Conservation (phyloP, 1,140 invertebrate species). For the Atta texana region DNA sequence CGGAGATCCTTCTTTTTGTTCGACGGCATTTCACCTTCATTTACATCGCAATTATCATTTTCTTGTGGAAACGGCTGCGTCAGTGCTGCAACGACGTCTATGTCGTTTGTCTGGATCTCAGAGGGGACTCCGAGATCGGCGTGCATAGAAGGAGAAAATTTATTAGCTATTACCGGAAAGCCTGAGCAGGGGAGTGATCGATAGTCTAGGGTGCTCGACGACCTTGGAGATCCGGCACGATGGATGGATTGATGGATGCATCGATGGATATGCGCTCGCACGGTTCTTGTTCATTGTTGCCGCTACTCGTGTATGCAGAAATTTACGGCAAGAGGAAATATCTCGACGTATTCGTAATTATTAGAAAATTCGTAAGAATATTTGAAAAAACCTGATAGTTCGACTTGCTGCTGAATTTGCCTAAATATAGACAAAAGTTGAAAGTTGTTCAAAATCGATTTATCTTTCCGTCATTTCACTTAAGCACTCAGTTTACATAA, state of each 20-base stretch:
- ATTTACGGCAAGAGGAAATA: conserved; percentile 33
- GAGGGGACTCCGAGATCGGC: conserved; percentile 53
- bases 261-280: conserved; percentile 58
- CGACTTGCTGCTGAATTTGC: neutral
- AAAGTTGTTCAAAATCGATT: neutral
- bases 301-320: conserved; percentile 51
- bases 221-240: conserved; percentile 72
- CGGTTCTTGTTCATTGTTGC: conserved; percentile 53
- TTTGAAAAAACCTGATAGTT: neutral
- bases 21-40: conserved; percentile 36
- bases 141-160: conserved; percentile 68
- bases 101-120: conserved; percentile 76
- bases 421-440: neutral
- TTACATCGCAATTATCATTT: conserved; percentile 60
- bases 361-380: conserved; percentile 48
- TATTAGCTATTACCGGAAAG: conserved; percentile 77
- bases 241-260: conserved; percentile 73
- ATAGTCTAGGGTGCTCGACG: conserved; percentile 73
- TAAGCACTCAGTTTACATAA: neutral
- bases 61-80: conserved; percentile 15
- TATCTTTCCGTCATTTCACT: neutral
- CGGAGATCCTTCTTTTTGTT: conserved; percentile 37
- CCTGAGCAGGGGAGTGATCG: conserved; percentile 69
- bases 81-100: conserved; percentile 19
- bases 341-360: neutral